Percentiles rank a stretch among this genome's conserved stretches.
These are phyloP conservation scores for Procavia capensis DNA, from an alignment of 2,113 vertebrate genomes.

Conservation along the genomic window DNA sequence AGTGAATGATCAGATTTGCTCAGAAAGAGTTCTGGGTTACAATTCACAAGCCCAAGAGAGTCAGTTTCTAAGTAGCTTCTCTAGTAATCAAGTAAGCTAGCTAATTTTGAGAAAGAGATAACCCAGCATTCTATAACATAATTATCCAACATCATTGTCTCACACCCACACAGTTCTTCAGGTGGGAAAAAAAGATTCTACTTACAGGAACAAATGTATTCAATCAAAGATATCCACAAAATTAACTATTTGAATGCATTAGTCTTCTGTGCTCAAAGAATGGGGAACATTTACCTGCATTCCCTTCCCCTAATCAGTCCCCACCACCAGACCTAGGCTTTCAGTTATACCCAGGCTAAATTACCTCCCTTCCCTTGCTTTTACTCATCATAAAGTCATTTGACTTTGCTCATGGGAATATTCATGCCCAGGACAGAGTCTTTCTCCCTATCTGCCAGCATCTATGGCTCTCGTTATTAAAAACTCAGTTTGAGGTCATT, in stretches of 20 bases:
- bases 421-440: slow-evolving; percentile 8
- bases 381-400: slow-evolving; percentile 56
- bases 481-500: slow-evolving; percentile 65
- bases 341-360: slow-evolving; percentile 33
- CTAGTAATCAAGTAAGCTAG: background rate
- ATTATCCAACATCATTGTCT: background rate
- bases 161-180: background rate
- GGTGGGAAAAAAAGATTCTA: background rate
- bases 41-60: background rate
- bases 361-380: slow-evolving; percentile 45
- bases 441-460: slow-evolving; percentile 53
- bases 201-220: background rate
- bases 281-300: background rate
- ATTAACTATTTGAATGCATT: background rate
- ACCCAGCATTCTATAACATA: background rate
- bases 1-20: background rate
- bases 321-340: background rate
- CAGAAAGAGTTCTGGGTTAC: background rate
- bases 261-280: background rate
- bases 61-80: background rate
- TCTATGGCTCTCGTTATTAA: slow-evolving; percentile 73
- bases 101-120: background rate
- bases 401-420: slow-evolving; percentile 66
- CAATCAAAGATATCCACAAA: background rate
- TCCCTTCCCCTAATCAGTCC: background rate